Evolutionary conservation across 2,113 vertebrate genomes (phyloP).

Genomic region (Boulengeromyrus knoepffleri): DNA sequence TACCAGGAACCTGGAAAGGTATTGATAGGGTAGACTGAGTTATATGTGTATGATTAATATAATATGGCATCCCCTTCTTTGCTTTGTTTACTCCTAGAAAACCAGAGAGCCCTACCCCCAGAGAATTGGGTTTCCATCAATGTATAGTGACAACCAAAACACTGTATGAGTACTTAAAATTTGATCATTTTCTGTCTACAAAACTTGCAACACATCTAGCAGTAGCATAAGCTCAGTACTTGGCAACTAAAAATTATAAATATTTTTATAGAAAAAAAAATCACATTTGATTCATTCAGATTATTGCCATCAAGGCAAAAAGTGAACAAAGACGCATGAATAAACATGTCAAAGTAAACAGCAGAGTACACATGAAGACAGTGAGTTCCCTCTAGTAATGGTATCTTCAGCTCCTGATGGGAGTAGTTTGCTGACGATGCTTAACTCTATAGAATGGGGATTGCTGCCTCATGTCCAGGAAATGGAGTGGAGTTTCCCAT

Average conservation of each 20-base stretch:
- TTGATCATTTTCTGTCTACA: neutral
- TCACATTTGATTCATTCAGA: neutral
- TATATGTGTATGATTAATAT: neutral
- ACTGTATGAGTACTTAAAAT: neutral
- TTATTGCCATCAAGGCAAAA: neutral
- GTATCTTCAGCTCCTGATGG: neutral
- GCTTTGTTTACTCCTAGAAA: neutral
- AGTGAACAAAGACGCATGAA: neutral
- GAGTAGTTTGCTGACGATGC: neutral
- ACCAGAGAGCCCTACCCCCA: neutral
- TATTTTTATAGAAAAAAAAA: neutral
- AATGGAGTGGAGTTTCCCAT: neutral
- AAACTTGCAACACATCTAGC: neutral
- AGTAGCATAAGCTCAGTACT: neutral
- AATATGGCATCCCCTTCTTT: neutral
- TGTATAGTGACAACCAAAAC: neutral
- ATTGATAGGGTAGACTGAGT: neutral
- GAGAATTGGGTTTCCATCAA: neutral
- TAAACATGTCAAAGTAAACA: neutral
- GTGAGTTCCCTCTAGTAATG: neutral
- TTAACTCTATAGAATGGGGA: neutral
- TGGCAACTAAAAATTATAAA: slow-evolving; percentile 6
- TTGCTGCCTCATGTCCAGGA: neutral
- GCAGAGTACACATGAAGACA: neutral
- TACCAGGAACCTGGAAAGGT: neutral